Percentiles rank a stretch among this genome's conserved stretches.
phyloP scores from a whole-genome alignment of 2,888 invertebrate genomes.

The Itoplectis maculator region DNA sequence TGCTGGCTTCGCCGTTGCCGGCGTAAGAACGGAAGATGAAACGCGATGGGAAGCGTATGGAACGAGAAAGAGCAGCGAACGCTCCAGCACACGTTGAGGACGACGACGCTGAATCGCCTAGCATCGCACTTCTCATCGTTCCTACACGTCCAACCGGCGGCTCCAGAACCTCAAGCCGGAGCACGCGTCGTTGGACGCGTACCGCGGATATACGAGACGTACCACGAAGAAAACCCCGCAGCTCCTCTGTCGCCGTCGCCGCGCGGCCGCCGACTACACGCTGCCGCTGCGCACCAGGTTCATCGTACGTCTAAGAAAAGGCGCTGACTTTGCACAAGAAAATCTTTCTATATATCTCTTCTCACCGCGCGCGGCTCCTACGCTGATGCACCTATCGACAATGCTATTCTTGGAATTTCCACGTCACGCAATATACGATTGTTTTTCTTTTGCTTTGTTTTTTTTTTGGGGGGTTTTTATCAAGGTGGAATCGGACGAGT shows the following conservation, averaged over 20 bases:
- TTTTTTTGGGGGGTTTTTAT: no score
- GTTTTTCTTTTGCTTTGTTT: background rate
- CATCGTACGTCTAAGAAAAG: slow-evolving; percentile 34
- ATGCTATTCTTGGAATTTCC: background rate
- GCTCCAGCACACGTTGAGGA: slow-evolving; percentile 12
- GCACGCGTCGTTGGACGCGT: slow-evolving; percentile 16
- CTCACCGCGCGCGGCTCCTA: background rate
- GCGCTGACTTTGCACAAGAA: slow-evolving; percentile 41
- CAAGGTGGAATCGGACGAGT: no score
- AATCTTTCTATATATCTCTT: slow-evolving; percentile 25
- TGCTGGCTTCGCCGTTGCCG: background rate
- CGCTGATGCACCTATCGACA: background rate
- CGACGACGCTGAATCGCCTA: slow-evolving; percentile 24
- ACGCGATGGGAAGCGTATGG: background rate
- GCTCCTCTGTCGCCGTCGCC: no score
- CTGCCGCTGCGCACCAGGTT: background rate
- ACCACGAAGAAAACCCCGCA: slow-evolving; percentile 9
- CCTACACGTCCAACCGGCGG: slow-evolving; percentile 26
- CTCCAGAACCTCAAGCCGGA: slow-evolving; percentile 15
- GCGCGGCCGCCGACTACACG: no score
- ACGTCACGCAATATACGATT: background rate
- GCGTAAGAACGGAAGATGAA: slow-evolving; percentile 20
- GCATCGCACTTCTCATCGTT: slow-evolving; percentile 22
- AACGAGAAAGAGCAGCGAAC: slow-evolving; percentile 19
- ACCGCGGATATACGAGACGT: slow-evolving; percentile 22